Conservation (phyloP, 2,888 invertebrate species). For the Pegoplata infirma region DNA sequence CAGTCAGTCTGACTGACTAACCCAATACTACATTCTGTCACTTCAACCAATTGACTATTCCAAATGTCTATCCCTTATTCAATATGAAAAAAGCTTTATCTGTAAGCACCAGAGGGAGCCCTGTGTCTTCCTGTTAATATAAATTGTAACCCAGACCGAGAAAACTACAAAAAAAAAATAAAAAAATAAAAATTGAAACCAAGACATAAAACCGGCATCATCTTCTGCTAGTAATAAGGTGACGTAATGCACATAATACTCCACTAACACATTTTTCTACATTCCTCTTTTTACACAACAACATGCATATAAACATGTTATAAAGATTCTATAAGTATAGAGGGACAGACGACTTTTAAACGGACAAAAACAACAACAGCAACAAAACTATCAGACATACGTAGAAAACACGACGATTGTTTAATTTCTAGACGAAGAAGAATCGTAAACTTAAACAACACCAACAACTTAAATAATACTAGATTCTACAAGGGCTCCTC, state of each 20-base stretch:
- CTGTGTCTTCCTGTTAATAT: conserved; percentile 50
- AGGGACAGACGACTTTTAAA: conserved; percentile 1
- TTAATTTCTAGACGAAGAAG: neutral
- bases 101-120: conserved; percentile 37
- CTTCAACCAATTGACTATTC: neutral
- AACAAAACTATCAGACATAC: neutral
- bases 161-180: conserved; percentile 39
- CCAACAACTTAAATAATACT: conserved; percentile 21
- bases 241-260: conserved; percentile 78
- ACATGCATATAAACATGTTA: neutral
- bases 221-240: conserved; percentile 69
- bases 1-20: conserved; percentile 15
- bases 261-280: conserved; percentile 78
- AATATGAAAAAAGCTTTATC: conserved; percentile 22
- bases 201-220: conserved; percentile 53
- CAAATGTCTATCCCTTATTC: neutral
- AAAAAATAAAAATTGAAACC: conserved; percentile 48
- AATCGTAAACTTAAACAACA: neutral
- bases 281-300: conserved; percentile 70
- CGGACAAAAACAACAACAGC: neutral
- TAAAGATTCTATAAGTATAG: neutral
- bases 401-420: neutral
- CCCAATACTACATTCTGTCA: too few relatives aligned
- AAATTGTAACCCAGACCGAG: conserved; percentile 68
- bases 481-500: conserved; percentile 48